phyloP scores from a whole-genome alignment of 2,888 invertebrate genomes.

The Cryptosula pallasiana region DNA sequence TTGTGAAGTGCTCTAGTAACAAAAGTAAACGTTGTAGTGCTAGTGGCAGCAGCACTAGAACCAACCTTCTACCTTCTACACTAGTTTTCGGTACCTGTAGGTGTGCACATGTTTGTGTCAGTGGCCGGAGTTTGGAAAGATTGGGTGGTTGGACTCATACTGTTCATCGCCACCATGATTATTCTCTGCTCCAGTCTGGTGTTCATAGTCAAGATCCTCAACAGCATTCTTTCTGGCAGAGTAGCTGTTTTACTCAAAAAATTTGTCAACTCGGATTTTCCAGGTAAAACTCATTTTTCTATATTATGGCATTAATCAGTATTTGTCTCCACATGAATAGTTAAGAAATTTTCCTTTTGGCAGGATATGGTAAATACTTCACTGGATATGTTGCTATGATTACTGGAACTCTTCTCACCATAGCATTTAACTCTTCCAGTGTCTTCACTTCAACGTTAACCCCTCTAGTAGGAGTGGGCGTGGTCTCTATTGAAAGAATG shows the following conservation, averaged over 20 bases:
- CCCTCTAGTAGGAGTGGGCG: slow-evolving; percentile 42
- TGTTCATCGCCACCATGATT: slow-evolving; percentile 54
- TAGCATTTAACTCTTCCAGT: slow-evolving; percentile 42
- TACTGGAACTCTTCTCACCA: slow-evolving; percentile 39
- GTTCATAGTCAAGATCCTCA: slow-evolving; percentile 57
- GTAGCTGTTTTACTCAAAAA: slow-evolving; percentile 41
- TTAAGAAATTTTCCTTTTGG: no score
- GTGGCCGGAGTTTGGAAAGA: slow-evolving; percentile 34
- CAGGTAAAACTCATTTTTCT: no score
- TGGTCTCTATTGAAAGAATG: slow-evolving; percentile 37
- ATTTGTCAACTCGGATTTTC: slow-evolving; percentile 49
- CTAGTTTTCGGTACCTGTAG: no score
- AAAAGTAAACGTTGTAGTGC: no score
- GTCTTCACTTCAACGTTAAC: slow-evolving; percentile 44
- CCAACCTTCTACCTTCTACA: no score
- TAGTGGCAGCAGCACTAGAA: no score
- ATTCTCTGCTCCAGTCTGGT: slow-evolving; percentile 56
- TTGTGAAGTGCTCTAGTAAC: no score
- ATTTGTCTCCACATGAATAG: no score
- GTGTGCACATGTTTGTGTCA: not conserved
- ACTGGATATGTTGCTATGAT: slow-evolving; percentile 41
- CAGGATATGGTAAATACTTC: slow-evolving; percentile 28
- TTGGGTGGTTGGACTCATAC: slow-evolving; percentile 51
- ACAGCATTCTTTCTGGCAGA: slow-evolving; percentile 35
- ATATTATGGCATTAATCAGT: no score